Evolutionary conservation across 2,888 invertebrate species (phyloP).

Genomic region (Caradrina kadenii): DNA sequence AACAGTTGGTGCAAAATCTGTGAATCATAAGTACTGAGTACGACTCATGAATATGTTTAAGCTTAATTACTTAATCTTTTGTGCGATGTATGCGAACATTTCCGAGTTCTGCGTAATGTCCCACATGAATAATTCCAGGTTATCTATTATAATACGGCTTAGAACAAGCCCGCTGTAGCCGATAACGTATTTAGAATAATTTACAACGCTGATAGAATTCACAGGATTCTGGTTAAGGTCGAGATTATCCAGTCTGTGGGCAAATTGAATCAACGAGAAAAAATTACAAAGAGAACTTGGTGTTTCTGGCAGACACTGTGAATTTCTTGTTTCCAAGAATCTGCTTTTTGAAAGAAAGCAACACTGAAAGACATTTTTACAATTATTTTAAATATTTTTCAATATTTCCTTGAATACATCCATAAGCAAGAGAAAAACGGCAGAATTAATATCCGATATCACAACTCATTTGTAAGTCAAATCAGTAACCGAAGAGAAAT

Average conservation of each 20-base stretch:
- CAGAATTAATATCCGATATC: slow-evolving; percentile 36
- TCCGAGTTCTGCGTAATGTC: slow-evolving; percentile 54
- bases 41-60: slow-evolving; percentile 46
- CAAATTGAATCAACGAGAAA: slow-evolving; percentile 47
- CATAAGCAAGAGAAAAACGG: slow-evolving; percentile 15
- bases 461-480: slow-evolving; percentile 53
- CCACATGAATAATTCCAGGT: slow-evolving; percentile 73
- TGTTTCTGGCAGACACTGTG: slow-evolving; percentile 29
- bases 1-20: slow-evolving; percentile 7
- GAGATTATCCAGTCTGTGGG: slow-evolving; percentile 47
- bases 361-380: neutral
- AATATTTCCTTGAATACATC: neutral
- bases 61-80: slow-evolving; percentile 56
- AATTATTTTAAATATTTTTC: neutral
- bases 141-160: slow-evolving; percentile 64
- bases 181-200: slow-evolving; percentile 67
- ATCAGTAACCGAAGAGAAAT: slow-evolving; percentile 42
- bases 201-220: slow-evolving; percentile 58
- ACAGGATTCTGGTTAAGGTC: slow-evolving; percentile 46
- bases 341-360: slow-evolving; percentile 1
- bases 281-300: slow-evolving; percentile 38
- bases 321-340: slow-evolving; percentile 11
- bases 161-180: slow-evolving; percentile 50
- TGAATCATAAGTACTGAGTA: slow-evolving; percentile 37
- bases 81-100: slow-evolving; percentile 59